These are phyloP conservation scores for Nephrotoma appendiculata DNA, from an alignment of 2,888 invertebrate genomes.

Conservation along the genomic window DNA sequence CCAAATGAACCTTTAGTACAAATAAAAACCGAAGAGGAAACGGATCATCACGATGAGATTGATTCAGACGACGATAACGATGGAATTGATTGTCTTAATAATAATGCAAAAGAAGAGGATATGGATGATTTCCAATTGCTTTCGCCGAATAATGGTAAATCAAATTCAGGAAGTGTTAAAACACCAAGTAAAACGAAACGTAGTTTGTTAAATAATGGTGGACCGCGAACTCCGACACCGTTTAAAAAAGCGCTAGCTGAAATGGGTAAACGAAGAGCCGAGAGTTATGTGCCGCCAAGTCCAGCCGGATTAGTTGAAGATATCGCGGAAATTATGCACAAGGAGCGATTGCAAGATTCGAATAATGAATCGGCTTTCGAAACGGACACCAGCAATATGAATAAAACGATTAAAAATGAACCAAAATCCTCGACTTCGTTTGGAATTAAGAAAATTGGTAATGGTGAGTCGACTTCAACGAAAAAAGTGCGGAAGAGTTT, in stretches of 20 bases:
- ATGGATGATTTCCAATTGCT: not conserved
- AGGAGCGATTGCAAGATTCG: conserved; percentile 50
- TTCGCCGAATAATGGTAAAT: not conserved
- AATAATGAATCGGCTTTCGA: conserved; percentile 30
- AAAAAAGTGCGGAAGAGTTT: conserved; percentile 71
- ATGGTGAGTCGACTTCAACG: conserved; percentile 34
- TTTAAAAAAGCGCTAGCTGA: conserved; percentile 87
- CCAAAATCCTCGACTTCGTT: not conserved
- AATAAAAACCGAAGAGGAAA: conserved; percentile 21
- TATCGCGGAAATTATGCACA: conserved; percentile 74
- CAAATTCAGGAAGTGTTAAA: conserved; percentile 12
- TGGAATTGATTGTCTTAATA: not conserved
- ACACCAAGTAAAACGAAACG: conserved; percentile 27
- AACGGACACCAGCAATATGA: conserved; percentile 11
- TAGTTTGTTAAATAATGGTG: conserved; percentile 22
- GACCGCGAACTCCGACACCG: conserved; percentile 78
- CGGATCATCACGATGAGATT: not conserved
- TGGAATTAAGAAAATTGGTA: conserved; percentile 49
- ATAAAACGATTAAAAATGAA: not conserved
- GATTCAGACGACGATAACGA: not conserved
- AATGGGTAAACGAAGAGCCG: conserved; percentile 63
- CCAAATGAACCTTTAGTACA: conserved; percentile 13
- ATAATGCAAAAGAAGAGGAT: not conserved
- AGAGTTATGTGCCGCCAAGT: conserved; percentile 47
- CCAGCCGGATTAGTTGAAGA: conserved; percentile 70